These are phyloP conservation scores for Leptopilina drosophilae DNA, from an alignment of 2,888 invertebrate genomes.

Conservation along the genomic window DNA sequence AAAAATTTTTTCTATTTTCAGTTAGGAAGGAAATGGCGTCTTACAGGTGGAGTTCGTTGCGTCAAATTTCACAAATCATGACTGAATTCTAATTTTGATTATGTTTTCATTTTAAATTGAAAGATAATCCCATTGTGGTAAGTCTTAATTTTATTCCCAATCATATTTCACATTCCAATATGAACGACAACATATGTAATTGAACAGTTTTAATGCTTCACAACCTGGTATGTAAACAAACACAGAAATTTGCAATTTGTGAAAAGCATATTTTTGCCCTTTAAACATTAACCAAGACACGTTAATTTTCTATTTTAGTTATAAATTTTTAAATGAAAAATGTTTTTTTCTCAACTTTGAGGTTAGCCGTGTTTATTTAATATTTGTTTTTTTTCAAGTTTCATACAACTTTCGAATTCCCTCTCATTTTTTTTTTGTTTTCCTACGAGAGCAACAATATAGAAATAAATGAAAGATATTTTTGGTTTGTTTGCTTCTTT, in stretches of 20 bases:
- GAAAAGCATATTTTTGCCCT: not conserved
- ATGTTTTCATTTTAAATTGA: slow-evolving; percentile 61
- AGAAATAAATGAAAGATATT: not conserved
- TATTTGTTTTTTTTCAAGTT: slow-evolving; percentile 2
- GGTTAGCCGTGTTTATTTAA: slow-evolving; percentile 15
- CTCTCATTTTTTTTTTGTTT: slow-evolving; percentile 20
- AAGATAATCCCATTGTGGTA: slow-evolving; percentile 62
- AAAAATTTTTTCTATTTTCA: slow-evolving; percentile 54
- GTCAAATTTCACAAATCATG: slow-evolving; percentile 76
- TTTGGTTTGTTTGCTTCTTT: not conserved
- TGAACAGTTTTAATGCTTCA: slow-evolving; percentile 53
- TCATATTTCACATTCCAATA: slow-evolving; percentile 28
- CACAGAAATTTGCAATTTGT: slow-evolving; percentile 55
- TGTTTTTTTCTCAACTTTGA: slow-evolving; percentile 19
- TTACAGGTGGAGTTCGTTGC: slow-evolving; percentile 76
- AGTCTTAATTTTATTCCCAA: slow-evolving; percentile 56
- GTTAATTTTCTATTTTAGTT: not conserved
- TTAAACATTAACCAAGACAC: not conserved
- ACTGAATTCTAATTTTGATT: slow-evolving; percentile 74
- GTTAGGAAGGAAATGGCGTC: slow-evolving; percentile 78
- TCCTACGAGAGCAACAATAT: not conserved
- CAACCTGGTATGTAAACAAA: slow-evolving; percentile 73
- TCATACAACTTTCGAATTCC: slow-evolving; percentile 10
- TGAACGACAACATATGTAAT: slow-evolving; percentile 41
- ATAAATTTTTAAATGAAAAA: not conserved